Conservation (phyloP, 2,113 vertebrate species). For the Barbus barbus region DNA sequence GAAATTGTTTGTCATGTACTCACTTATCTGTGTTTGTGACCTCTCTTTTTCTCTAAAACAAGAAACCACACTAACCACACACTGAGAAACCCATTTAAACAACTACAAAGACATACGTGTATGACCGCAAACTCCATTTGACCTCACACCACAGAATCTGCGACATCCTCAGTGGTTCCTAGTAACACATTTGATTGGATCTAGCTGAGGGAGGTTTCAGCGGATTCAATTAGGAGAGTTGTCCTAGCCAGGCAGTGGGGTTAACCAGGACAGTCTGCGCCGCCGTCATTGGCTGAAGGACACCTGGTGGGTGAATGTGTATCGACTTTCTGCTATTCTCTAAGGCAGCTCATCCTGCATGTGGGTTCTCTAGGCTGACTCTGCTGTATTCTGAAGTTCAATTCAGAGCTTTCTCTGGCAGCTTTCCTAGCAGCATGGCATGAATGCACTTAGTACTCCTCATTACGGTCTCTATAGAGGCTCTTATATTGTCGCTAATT, state of each 20-base stretch:
- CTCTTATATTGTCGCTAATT: slow-evolving; percentile 34
- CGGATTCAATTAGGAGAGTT: slow-evolving; percentile 58
- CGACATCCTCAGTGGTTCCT: neutral
- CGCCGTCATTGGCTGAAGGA: slow-evolving; percentile 48
- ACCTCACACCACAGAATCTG: neutral
- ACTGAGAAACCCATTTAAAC: slow-evolving; percentile 12
- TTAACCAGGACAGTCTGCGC: slow-evolving; percentile 32
- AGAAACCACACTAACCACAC: neutral
- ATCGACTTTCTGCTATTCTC: slow-evolving; percentile 60
- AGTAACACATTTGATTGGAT: slow-evolving; percentile 16
- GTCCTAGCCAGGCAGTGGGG: slow-evolving; percentile 41
- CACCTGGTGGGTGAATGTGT: slow-evolving; percentile 34
- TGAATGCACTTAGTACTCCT: slow-evolving; percentile 40
- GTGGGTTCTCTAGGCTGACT: slow-evolving; percentile 29
- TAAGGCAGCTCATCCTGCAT: slow-evolving; percentile 42
- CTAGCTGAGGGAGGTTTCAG: slow-evolving; percentile 54
- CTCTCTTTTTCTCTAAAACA: neutral
- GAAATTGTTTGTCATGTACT: slow-evolving; percentile 20
- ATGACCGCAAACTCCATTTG: neutral
- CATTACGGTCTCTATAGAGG: slow-evolving; percentile 10
- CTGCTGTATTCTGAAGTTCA: neutral
- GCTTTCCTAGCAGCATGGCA: neutral
- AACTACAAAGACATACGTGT: neutral
- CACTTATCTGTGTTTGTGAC: neutral
- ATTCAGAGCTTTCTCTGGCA: slow-evolving; percentile 18